phyloP scores from a whole-genome alignment of 1,140 invertebrate genomes.

The Brachionus rubens region DNA sequence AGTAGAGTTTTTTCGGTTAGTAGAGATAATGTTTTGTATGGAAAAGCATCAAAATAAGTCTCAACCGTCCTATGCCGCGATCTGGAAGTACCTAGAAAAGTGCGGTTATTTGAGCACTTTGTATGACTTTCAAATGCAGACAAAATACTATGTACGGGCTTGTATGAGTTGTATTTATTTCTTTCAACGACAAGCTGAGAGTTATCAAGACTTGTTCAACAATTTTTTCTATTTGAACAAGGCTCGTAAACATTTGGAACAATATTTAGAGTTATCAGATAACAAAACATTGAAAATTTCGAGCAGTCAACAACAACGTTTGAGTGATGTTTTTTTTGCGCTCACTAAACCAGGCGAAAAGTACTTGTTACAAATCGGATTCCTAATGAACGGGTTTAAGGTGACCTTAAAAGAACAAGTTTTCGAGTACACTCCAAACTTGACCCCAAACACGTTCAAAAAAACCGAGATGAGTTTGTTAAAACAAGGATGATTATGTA shows the following conservation, averaged over 20 bases:
- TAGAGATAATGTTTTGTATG: slow-evolving; percentile 54
- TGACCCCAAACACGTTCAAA: too few species aligned
- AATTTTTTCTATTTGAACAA: slow-evolving; percentile 53
- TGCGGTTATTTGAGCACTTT: slow-evolving; percentile 55
- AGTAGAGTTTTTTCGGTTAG: slow-evolving; percentile 54
- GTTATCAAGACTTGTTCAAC: slow-evolving; percentile 52
- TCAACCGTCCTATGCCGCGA: slow-evolving; percentile 55
- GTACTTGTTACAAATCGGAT: too few species aligned
- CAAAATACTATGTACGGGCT: slow-evolving; percentile 58
- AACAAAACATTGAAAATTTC: slow-evolving; percentile 52
- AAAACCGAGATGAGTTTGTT: too few species aligned
- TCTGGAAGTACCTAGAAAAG: slow-evolving; percentile 58
- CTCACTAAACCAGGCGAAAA: too few species aligned
- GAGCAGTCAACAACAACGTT: neutral
- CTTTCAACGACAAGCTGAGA: slow-evolving; percentile 55
- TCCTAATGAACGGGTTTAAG: too few species aligned
- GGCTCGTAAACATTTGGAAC: slow-evolving; percentile 56
- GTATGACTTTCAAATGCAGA: slow-evolving; percentile 59
- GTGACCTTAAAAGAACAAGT: too few species aligned
- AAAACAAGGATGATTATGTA: too few species aligned
- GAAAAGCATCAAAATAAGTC: slow-evolving; percentile 56
- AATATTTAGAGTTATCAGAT: slow-evolving; percentile 51
- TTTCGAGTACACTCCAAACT: too few species aligned
- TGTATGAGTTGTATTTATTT: slow-evolving; percentile 57
- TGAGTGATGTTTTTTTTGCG: too few species aligned